Base-by-base conservation (phyloP, 2,888 invertebrate species). In the Protophormia terraenovae region DNA sequence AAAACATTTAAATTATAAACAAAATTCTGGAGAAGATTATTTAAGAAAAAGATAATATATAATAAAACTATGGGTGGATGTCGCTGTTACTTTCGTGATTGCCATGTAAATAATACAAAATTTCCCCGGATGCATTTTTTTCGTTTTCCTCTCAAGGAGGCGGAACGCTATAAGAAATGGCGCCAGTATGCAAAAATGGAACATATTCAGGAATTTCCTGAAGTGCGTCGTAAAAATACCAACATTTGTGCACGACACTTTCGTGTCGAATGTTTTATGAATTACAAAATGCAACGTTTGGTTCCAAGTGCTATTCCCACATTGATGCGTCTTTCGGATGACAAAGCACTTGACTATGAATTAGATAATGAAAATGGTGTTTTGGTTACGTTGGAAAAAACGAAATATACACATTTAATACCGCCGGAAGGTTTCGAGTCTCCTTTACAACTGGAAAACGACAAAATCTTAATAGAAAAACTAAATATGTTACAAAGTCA, bases 191-290 rank as follows among this genome's bases (percentile, higher is more conserved):
- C 90, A 3, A 82, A 89, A 24, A 89, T 86, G 38, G 66, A 86
- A 1, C 12, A 84, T 0, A 80, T 92, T 50, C 75, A 91, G 12
- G 88, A 91, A 14, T 86, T 93, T 38, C 90, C 93, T 0, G 88
- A 89, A 24, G 90, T 90, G 24, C 93, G 93, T 87, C 89, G 93
- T 10, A 89, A 91, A 47, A 94, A 94, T 88, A 93, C 93, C 87
- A 93, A 93, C 0, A 89, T 94, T 7, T 94, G 94, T 88, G 93
- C 93, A 12, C 87, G 92, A 3, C 94, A 94, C 88, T 94, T 94
- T 88, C 93, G 93, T 73, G 89, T 92, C 12, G 92, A 92, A 84
- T 93, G 91, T 86, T 94, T 94, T 87, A 92, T 93, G 92, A 93
- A 93, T 87, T 91, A 91, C 89, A 89, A 93, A 92, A 89, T 90